Evolutionary conservation across 1,140 invertebrate genomes (phyloP).

Genomic region (Eumeta japonica): DNA sequence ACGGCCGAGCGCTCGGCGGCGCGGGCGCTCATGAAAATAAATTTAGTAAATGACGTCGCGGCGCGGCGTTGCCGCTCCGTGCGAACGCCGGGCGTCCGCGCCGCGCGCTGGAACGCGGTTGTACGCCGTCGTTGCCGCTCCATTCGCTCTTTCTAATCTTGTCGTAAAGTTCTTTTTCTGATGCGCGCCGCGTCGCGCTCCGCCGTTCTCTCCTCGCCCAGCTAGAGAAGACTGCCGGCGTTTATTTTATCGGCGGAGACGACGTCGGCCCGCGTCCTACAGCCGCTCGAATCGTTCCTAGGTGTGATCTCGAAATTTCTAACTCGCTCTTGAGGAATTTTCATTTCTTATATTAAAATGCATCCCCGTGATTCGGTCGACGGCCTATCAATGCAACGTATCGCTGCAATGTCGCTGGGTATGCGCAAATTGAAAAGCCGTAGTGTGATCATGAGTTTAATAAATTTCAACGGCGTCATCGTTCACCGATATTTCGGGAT

Average conservation of each 20-base stretch:
- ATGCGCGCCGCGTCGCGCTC: slow-evolving; percentile 49
- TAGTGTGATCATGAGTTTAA: no score
- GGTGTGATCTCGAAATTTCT: no score
- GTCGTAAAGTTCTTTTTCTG: slow-evolving; percentile 58
- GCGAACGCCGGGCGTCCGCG: slow-evolving; percentile 45
- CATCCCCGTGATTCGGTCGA: no score
- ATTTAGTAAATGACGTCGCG: slow-evolving; percentile 56
- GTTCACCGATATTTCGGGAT: no score
- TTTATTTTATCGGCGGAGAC: slow-evolving; percentile 53
- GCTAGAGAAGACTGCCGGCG: slow-evolving; percentile 47
- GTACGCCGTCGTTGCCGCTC: slow-evolving; percentile 45
- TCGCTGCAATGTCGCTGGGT: no score
- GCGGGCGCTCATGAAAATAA: slow-evolving; percentile 54
- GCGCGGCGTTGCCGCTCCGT: slow-evolving; percentile 42
- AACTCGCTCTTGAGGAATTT: no score
- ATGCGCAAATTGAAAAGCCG: no score
- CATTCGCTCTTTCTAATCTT: slow-evolving; percentile 55
- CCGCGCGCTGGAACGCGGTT: slow-evolving; percentile 44
- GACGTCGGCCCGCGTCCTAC: no score
- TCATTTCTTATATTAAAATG: no score
- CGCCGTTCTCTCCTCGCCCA: slow-evolving; percentile 22
- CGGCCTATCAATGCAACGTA: no score
- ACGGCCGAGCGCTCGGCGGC: slow-evolving; percentile 28
- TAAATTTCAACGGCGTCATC: no score
- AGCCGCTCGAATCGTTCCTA: no score